Evolutionary conservation across 2,113 vertebrate genomes (phyloP), one percentile per base, ranked within the genome.

Genomic region (Eurypyga helias): DNA sequence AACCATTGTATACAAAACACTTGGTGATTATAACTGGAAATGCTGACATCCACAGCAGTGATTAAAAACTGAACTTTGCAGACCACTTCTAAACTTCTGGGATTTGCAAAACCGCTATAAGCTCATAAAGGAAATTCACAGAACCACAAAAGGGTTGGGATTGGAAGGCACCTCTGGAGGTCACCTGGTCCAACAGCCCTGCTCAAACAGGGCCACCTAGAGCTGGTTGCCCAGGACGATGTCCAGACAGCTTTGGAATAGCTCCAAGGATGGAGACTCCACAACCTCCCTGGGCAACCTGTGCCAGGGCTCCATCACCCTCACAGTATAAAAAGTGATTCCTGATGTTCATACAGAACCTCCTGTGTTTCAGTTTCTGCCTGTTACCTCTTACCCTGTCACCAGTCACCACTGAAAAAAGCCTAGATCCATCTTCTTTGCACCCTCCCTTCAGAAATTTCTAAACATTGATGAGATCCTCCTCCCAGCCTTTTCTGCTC

Each of bases 101-200:
- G 15, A 14, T 89, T 83, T 93, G 28, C 28, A 93, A 28, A 79
- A 19, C 19, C 58, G 36, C 26, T 79, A 24, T 38, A 41, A 77
- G 21, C 6, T 51, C 25, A 41, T 51, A 48, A 60, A 11, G 11
- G 49, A 65, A 72, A 57, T 61, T 34, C 24, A 66, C 24, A 70
- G 60, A 72, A 58, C 3, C 48, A 41, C 13, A 72, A 51, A 87
- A 52, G 14, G 11, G 8, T 7, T 71, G 58, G 48, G 7, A 12
- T 15, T 79, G 55, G 16, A 78, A 46, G 10, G 16, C 13, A 21
- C 2, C 3, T 55, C 45, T 65, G 41, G 15, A 49, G 10, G 7
- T 45, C 54, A 34, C 19, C 20, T 49, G 24, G 16, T 28, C 48
- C 38, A 73, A 54, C 1, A 0, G 0, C 8, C 13, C 38, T 29